phyloP scores from a whole-genome alignment of 2,888 invertebrate species.

The Phania funesta region DNA sequence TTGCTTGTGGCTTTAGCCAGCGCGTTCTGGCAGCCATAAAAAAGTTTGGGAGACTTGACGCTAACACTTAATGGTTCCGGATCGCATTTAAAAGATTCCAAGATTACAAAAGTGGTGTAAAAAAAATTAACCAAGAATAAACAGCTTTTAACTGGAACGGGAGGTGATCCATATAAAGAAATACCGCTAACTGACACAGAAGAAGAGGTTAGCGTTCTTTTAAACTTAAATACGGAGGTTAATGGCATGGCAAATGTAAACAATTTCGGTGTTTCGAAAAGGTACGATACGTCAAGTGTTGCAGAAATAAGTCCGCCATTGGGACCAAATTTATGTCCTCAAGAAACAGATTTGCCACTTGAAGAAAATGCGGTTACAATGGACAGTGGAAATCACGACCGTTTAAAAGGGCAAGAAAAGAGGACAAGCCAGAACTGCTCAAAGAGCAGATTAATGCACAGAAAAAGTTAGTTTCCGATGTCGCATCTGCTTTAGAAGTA shows the following conservation, averaged over 20 bases:
- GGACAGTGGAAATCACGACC: neutral
- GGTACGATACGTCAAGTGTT: no score
- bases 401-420: neutral
- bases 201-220: neutral
- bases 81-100: neutral
- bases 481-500: no score
- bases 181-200: neutral
- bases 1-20: no score
- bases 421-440: neutral
- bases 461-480: no score
- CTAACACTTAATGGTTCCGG: neutral
- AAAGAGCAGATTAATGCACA: no score
- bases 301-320: no score
- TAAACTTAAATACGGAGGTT: neutral
- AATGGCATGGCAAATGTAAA: no score
- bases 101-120: neutral
- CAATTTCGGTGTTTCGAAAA: neutral
- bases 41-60: neutral
- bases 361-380: neutral
- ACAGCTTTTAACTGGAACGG: no score
- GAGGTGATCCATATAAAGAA: neutral
- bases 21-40: neutral
- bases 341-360: no score
- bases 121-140: neutral
- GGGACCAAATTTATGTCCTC: no score